Evolutionary conservation across 2,113 vertebrate species (phyloP).

Genomic region (Syngnathus floridae): DNA sequence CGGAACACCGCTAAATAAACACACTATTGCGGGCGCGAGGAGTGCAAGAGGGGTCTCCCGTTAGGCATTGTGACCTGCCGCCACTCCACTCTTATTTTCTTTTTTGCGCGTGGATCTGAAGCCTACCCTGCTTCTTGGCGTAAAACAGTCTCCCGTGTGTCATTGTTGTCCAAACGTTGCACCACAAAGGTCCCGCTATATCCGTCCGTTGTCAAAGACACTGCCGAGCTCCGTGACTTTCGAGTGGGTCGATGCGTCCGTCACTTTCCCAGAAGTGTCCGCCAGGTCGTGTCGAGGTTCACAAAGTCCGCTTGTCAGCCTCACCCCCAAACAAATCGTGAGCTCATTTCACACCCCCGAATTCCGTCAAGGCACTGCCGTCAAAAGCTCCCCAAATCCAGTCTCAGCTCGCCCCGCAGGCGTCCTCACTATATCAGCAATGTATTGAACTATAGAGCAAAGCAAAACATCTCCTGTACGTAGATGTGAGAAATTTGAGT

Average conservation of each 20-base stretch:
- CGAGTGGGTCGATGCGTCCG: constrained; percentile 6
- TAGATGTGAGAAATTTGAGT: no score
- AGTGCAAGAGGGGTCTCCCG: constrained; percentile 32
- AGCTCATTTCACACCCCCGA: constrained; percentile 58
- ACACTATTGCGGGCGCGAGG: constrained; percentile 27
- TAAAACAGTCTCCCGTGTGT: constrained; percentile 21
- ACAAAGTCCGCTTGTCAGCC: constrained; percentile 38
- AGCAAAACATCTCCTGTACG: neutral
- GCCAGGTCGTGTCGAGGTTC: constrained; percentile 16
- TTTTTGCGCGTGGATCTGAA: constrained; percentile 43
- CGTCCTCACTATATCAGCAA: constrained; percentile 23
- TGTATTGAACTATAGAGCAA: neutral
- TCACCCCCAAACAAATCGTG: constrained; percentile 38
- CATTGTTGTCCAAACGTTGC: constrained; percentile 12
- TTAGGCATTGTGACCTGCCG: constrained; percentile 50
- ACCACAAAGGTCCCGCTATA: neutral
- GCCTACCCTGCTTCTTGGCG: constrained; percentile 45
- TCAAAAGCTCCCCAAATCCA: constrained; percentile 40
- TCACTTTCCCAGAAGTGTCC: constrained; percentile 30
- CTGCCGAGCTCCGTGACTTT: neutral
- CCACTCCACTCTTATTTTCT: constrained; percentile 42
- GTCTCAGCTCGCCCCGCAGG: constrained; percentile 49
- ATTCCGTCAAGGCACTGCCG: constrained; percentile 41
- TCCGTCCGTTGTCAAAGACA: neutral
- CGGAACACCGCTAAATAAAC: constrained; percentile 37